phyloP scores from a whole-genome alignment of 2,888 invertebrate genomes.

The Pseudanteris insignis region DNA sequence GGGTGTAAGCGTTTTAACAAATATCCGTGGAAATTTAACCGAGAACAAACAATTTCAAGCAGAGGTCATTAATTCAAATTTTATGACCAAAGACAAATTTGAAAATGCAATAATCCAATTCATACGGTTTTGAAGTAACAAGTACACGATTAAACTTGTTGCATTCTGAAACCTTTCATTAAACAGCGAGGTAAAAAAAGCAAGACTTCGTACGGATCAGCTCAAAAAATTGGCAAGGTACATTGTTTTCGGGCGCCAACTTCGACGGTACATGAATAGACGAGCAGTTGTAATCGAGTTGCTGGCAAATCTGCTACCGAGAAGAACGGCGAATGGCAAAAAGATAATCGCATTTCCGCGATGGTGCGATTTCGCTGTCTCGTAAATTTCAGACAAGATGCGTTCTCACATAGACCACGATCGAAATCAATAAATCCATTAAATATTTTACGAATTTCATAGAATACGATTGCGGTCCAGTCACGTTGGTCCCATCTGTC shows the following conservation, averaged over 20 bases:
- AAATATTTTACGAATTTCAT: slow-evolving; percentile 62
- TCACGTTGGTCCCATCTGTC: slow-evolving; percentile 62
- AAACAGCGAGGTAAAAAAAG: neutral
- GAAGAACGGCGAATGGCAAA: slow-evolving; percentile 15
- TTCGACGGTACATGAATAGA: slow-evolving; percentile 6
- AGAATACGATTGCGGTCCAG: slow-evolving; percentile 57
- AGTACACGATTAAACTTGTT: no score
- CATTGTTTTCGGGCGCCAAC: slow-evolving; percentile 9
- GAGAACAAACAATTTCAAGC: no score
- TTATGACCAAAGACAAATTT: no score
- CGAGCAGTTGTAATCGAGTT: slow-evolving; percentile 19
- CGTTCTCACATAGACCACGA: slow-evolving; percentile 51
- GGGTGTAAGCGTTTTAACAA: no score
- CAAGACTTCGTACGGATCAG: no score
- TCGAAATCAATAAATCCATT: slow-evolving; percentile 62
- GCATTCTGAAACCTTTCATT: neutral
- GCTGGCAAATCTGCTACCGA: slow-evolving; percentile 11
- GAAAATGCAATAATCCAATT: no score
- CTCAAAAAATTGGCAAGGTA: neutral
- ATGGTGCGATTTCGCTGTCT: slow-evolving; percentile 49
- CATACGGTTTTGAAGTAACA: no score
- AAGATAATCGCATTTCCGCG: slow-evolving; percentile 40
- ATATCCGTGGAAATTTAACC: no score
- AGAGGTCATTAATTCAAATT: no score
- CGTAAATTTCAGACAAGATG: slow-evolving; percentile 56